These are phyloP conservation scores for Tridacna gigas DNA, from an alignment of 2,888 invertebrate genomes.

Conservation along the genomic window DNA sequence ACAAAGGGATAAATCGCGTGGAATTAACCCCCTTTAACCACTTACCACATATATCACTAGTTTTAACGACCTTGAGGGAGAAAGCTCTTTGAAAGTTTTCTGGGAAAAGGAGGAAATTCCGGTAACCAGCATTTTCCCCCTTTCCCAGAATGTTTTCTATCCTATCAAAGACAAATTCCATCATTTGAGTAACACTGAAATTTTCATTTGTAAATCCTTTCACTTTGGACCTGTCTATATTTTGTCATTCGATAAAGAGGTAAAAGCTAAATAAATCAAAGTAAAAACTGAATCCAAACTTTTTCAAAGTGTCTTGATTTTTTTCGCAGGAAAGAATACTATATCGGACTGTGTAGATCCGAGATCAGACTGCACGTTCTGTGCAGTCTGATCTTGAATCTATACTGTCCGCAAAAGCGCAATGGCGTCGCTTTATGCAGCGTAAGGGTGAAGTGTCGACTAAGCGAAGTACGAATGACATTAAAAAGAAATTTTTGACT, in stretches of 20 bases:
- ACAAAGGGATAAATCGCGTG: too few relatives aligned
- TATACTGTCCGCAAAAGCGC: neutral
- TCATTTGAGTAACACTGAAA: neutral
- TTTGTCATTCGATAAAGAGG: neutral
- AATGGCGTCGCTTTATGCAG: neutral
- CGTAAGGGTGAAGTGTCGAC: neutral
- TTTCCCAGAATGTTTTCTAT: neutral
- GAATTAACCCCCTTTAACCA: too few relatives aligned
- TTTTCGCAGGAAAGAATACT: neutral
- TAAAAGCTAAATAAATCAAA: neutral
- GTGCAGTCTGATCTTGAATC: neutral
- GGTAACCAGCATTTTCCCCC: neutral
- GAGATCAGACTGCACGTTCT: neutral
- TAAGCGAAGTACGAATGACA: constrained; percentile 53
- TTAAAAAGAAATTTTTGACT: constrained; percentile 51
- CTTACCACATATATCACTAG: too few relatives aligned
- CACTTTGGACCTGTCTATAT: neutral
- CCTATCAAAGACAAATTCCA: neutral
- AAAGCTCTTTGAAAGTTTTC: neutral
- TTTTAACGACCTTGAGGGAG: too few relatives aligned
- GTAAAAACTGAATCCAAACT: too few relatives aligned
- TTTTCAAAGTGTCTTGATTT: neutral
- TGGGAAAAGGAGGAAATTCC: neutral
- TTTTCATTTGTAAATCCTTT: neutral
- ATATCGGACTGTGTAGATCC: neutral